A percentile compares a stretch with the other conserved stretches of the same genome.
Conservation (phyloP, 2,797 vertebrate species). For the Labroides dimidiatus region DNA sequence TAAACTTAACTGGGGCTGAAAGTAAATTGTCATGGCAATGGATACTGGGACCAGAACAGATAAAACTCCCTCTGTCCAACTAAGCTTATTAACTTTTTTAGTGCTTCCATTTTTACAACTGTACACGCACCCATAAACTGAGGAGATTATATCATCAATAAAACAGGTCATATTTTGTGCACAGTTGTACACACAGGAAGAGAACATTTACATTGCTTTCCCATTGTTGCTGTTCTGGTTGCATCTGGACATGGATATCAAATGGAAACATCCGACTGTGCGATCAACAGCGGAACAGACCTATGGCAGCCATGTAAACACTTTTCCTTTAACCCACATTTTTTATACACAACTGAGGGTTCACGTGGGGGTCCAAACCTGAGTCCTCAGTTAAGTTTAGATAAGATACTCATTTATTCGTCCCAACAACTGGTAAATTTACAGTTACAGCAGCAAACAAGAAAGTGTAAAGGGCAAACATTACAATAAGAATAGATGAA, state of each 20-base stretch:
- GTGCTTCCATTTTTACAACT: constrained; percentile 22
- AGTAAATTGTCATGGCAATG: neutral
- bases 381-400: too few relatives aligned
- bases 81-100: constrained; percentile 7
- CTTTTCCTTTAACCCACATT: neutral
- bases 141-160: constrained; percentile 11
- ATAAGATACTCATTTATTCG: too few relatives aligned
- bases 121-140: constrained; percentile 17
- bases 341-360: constrained; percentile 2
- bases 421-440: too few relatives aligned
- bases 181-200: neutral
- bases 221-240: constrained; percentile 12
- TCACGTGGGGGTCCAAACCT: neutral
- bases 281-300: constrained; percentile 8
- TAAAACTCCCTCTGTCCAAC: neutral
- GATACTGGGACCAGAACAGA: neutral
- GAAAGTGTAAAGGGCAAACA: too few relatives aligned
- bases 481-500: too few relatives aligned
- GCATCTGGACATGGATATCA: constrained; percentile 46
- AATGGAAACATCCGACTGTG: constrained; percentile 19
- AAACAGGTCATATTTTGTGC: constrained; percentile 11
- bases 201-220: constrained; percentile 19
- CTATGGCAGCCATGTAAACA: constrained; percentile 12
- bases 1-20: constrained; percentile 6
- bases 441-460: too few relatives aligned